Conservation (phyloP, 2,113 vertebrate genomes). For the Riparia riparia region DNA sequence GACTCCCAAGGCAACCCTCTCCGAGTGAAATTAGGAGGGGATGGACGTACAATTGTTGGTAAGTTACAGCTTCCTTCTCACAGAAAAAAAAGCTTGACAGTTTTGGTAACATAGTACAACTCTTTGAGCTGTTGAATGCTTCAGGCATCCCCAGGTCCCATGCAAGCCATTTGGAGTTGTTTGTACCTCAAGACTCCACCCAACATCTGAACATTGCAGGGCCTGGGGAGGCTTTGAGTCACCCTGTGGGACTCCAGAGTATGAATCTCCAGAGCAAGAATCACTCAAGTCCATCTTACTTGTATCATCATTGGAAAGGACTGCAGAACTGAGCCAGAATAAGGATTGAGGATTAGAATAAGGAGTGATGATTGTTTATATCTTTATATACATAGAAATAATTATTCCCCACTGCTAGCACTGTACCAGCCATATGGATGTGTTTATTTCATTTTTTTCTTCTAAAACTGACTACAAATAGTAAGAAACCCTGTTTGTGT, state of each 20-base stretch:
- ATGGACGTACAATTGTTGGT: slow-evolving; percentile 95
- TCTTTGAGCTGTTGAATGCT: neutral
- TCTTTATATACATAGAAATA: neutral
- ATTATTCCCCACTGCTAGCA: neutral
- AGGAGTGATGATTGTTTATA: neutral
- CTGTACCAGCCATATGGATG: neutral
- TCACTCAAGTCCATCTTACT: neutral
- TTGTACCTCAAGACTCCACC: neutral
- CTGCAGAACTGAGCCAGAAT: neutral
- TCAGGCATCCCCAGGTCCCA: neutral
- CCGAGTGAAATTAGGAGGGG: slow-evolving; percentile 91
- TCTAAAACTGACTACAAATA: neutral
- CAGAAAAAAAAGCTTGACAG: neutral
- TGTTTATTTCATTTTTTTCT: neutral
- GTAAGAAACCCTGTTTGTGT: neutral
- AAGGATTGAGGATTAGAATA: neutral
- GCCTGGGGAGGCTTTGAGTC: neutral
- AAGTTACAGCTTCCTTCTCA: slow-evolving; percentile 49
- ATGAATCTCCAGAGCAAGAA: accelerated
- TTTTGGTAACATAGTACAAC: neutral
- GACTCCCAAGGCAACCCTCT: slow-evolving; percentile 93
- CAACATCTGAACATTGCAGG: neutral
- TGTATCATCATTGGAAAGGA: neutral
- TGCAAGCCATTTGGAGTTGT: neutral
- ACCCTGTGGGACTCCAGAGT: neutral